Conservation (phyloP, 1,140 invertebrate species). For the Dolichoris vasculosae region DNA sequence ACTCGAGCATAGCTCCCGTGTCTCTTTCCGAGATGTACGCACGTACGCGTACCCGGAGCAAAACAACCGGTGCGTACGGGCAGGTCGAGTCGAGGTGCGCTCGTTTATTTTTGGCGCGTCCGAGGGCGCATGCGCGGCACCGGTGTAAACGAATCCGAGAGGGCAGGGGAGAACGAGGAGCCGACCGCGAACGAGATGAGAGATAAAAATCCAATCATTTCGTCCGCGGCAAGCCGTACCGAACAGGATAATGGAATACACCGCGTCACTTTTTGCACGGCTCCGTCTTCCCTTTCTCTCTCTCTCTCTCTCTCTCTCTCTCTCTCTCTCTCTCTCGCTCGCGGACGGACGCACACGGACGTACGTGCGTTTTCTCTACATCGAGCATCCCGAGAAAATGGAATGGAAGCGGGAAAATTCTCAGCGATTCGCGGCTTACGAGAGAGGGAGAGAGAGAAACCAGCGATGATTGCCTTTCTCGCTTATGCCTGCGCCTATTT, state of each 20-base stretch:
- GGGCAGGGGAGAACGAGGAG: not conserved
- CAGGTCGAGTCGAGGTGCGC: not conserved
- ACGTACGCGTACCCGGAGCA: not conserved
- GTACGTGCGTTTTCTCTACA: not conserved
- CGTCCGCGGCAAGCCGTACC: constrained; percentile 62
- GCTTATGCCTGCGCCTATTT: too few relatives aligned
- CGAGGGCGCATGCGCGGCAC: not conserved
- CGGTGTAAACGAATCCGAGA: not conserved
- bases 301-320: not conserved
- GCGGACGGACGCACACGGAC: not conserved
- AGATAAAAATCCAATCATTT: constrained; percentile 73
- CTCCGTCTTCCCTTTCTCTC: not conserved
- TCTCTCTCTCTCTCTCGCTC: not conserved
- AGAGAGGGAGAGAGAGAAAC: not conserved
- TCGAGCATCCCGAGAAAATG: not conserved
- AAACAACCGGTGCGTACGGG: not conserved
- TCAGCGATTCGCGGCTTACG: not conserved
- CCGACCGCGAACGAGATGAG: constrained; percentile 51
- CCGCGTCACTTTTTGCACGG: not conserved
- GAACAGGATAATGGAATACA: not conserved
- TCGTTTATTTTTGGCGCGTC: constrained; percentile 12
- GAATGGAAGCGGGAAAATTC: not conserved
- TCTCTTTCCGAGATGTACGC: not conserved
- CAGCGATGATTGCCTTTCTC: too few relatives aligned
- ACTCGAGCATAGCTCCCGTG: not conserved